phyloP scores from a whole-genome alignment of 2,797 vertebrate species.

The Sphaeramia orbicularis region DNA sequence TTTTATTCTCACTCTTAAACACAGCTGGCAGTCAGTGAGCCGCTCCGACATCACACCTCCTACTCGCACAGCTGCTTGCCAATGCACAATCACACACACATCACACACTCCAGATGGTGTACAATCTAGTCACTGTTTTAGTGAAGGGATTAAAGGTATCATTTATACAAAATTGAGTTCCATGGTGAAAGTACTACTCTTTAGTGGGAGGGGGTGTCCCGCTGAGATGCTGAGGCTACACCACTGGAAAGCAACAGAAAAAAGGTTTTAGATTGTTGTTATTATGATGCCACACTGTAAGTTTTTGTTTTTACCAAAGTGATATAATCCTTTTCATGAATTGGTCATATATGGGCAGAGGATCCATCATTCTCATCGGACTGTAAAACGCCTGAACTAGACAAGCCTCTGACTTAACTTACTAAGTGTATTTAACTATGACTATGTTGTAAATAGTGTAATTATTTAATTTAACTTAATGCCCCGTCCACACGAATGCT shows the following conservation, averaged over 20 bases:
- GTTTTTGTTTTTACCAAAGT: neutral
- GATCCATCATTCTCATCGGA: too few relatives aligned
- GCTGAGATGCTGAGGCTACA: slow-evolving; percentile 27
- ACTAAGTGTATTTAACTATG: too few relatives aligned
- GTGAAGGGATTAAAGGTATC: slow-evolving; percentile 67
- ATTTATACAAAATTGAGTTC: slow-evolving; percentile 66
- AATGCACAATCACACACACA: slow-evolving; percentile 9
- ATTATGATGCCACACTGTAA: neutral
- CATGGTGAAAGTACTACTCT: slow-evolving; percentile 40
- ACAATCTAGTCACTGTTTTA: slow-evolving; percentile 53
- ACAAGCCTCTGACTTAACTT: too few relatives aligned
- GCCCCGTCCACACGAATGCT: too few relatives aligned
- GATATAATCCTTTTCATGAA: slow-evolving; percentile 8
- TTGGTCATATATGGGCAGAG: neutral
- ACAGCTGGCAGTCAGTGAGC: slow-evolving; percentile 71
- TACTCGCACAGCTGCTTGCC: slow-evolving; percentile 63
- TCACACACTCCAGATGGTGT: slow-evolving; percentile 63
- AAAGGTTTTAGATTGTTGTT: neutral
- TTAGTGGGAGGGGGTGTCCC: slow-evolving; percentile 29
- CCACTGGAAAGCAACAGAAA: slow-evolving; percentile 11
- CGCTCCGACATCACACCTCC: slow-evolving; percentile 68
- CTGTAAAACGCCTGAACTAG: too few relatives aligned
- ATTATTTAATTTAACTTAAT: too few relatives aligned
- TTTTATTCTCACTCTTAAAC: slow-evolving; percentile 62
- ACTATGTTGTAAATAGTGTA: too few relatives aligned